Percentiles rank a stretch among this genome's conserved stretches.
These are phyloP conservation scores for Pteria penguin DNA, from an alignment of 2,888 invertebrate genomes.

Conservation along the genomic window DNA sequence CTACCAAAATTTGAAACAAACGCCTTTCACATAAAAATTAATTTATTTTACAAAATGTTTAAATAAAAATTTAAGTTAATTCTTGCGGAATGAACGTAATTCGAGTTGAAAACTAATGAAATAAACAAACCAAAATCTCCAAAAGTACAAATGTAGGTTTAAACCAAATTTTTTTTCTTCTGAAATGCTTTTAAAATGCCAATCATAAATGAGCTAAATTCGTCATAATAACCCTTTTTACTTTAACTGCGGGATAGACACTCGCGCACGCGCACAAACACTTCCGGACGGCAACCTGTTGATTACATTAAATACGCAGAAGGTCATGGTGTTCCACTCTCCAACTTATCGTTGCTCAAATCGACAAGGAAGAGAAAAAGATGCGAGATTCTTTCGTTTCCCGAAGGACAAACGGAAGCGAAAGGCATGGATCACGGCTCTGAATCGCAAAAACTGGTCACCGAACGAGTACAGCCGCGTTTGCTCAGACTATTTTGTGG, in stretches of 20 bases:
- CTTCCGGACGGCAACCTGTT: slow-evolving; percentile 6
- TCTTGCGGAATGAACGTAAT: no score
- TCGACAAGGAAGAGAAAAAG: not conserved
- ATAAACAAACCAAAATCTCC: no score
- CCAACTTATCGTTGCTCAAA: not conserved
- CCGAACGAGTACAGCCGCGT: slow-evolving; percentile 26
- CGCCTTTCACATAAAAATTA: no score
- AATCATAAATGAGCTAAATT: no score
- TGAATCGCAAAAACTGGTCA: slow-evolving; percentile 32
- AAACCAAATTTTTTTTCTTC: no score
- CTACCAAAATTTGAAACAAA: no score
- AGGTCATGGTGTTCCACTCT: slow-evolving; percentile 7
- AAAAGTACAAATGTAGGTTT: no score
- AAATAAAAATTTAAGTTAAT: no score
- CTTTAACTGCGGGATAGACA: not conserved
- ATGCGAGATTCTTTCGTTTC: slow-evolving; percentile 27
- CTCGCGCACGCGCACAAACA: slow-evolving; percentile 16
- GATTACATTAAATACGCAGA: not conserved
- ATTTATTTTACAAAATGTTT: no score
- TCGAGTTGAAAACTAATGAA: no score
- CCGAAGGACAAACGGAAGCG: slow-evolving; percentile 26
- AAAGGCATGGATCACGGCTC: slow-evolving; percentile 28
- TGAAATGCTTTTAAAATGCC: no score
- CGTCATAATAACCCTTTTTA: slow-evolving; percentile 18
- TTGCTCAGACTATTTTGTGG: slow-evolving; percentile 38